phyloP scores from a whole-genome alignment of 2,113 vertebrate genomes.

The Dasyurus viverrinus region DNA sequence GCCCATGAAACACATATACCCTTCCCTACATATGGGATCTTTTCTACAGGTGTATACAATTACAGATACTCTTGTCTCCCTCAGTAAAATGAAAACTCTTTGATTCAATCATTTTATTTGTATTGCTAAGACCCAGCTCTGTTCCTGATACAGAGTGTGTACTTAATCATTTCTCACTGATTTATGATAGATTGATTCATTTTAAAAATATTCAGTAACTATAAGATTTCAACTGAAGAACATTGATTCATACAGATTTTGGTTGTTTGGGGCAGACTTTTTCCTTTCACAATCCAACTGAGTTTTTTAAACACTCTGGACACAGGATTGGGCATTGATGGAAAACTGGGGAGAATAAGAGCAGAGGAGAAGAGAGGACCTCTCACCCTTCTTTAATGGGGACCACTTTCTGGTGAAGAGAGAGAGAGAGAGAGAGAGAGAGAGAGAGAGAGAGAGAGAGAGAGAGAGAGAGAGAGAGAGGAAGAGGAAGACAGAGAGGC shows the following conservation, averaged over 20 bases:
- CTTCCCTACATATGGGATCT: not conserved
- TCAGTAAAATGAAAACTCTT: not conserved
- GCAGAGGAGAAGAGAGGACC: not conserved
- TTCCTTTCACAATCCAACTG: slow-evolving; percentile 76
- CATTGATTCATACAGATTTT: slow-evolving; percentile 76
- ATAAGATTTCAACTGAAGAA: slow-evolving; percentile 72
- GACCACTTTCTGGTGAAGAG: no score
- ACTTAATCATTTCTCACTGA: not conserved
- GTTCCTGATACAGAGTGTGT: no score
- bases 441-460: no score
- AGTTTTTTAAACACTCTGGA: slow-evolving; percentile 77
- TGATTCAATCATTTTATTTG: not conserved
- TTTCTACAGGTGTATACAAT: not conserved
- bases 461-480: no score
- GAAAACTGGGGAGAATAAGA: slow-evolving; percentile 37
- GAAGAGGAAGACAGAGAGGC: no score
- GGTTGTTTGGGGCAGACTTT: slow-evolving; percentile 72
- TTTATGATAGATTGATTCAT: not conserved
- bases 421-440: no score
- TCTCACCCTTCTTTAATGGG: no score
- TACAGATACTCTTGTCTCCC: not conserved
- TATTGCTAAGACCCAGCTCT: not conserved
- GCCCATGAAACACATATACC: not conserved
- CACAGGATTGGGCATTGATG: slow-evolving; percentile 7
- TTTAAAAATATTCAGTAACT: not conserved